Evolutionary conservation across 30 jellyfish, hydroid and myxozoan genomes (phyloP), one percentile per base, ranked within the genome.

Genomic region (Rhopilema esculentum): DNA sequence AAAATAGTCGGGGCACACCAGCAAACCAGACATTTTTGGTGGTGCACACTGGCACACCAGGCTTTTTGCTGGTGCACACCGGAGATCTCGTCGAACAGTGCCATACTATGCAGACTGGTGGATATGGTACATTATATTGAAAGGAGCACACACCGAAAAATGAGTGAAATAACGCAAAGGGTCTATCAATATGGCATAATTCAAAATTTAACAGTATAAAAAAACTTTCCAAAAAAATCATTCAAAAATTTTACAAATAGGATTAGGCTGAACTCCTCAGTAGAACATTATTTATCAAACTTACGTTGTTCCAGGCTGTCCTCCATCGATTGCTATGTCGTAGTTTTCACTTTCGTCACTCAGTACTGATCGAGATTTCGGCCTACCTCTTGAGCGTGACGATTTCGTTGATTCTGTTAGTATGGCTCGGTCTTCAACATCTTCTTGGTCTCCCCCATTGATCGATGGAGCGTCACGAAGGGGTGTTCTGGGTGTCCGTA

Each of bases 301-400:
- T 82, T 77, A 91, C 97, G 97, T 80, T 16, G 97, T 91, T 29
- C 97, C 97, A 1, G 86, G 83, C 62, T 91, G 88, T 0, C 93
- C 97, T 16, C 61, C 88, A 78, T 76, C 97, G 15, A 91, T 27
- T 0, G 75, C 82, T 16, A 86, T 30, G 53, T 77, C 89, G 27
- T 67, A 64, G 2, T 66, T 57, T 6, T 67, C 88, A n/a, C 27
- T 76, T 48, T 57, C 84, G 24, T 65, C 71, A 61, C 76, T 76
- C 75, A 50, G 75, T 27, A 76, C 76, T 12, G 87, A 76, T 30
- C 68, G 20, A 12, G 80, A 80, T 67, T 49, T 80, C 53, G 82
- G 82, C 22, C 81, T 30, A 18, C 90, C 69, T 48, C 88, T 78
- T 50, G 88, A 78, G 18, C 65, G 21, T 0, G 90, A 63, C 20